These are phyloP conservation scores for Solen grandis DNA, from an alignment of 1,140 invertebrate species.

Conservation along the genomic window DNA sequence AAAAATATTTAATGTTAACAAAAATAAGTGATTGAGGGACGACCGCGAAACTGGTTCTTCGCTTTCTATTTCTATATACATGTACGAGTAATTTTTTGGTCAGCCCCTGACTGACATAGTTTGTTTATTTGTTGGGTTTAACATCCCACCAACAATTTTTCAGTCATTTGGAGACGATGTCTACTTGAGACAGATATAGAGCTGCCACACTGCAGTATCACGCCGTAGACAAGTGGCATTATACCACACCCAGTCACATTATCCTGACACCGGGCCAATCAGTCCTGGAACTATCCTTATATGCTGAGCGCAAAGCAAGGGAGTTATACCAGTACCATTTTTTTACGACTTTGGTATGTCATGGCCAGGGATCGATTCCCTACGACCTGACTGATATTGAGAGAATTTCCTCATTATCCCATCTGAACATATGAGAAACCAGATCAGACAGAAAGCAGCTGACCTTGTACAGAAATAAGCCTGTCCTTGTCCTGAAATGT, in stretches of 20 bases:
- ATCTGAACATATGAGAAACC: no score
- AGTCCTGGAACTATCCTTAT: not conserved
- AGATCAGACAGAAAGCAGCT: no score
- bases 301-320: not conserved
- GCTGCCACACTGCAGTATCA: not conserved
- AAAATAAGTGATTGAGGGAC: no score
- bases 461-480: no score
- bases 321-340: not conserved
- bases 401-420: not conserved
- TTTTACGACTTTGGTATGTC: not conserved
- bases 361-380: not conserved
- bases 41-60: no score
- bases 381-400: not conserved
- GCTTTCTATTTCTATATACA: no score
- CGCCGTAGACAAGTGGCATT: not conserved
- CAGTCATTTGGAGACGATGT: not conserved
- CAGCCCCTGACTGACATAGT: no score
- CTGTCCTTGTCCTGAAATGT: no score
- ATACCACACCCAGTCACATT: not conserved
- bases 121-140: no score
- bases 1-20: no score
- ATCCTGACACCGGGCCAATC: no score
- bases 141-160: not conserved
- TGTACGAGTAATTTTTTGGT: no score
- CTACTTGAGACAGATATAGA: not conserved